Conservation (phyloP, 2,888 invertebrate genomes). For the Saturnia japonica region DNA sequence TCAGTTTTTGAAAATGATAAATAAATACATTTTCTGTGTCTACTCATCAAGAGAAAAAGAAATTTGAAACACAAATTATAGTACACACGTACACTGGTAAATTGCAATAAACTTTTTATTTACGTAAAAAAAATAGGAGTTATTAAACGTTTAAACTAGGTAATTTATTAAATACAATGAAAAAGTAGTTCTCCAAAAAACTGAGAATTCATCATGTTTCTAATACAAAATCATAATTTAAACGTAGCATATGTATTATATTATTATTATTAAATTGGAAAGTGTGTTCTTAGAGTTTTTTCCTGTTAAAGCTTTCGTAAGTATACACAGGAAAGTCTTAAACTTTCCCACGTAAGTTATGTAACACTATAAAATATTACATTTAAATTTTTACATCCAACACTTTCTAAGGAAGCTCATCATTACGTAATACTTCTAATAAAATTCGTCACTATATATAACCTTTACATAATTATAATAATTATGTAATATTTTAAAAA, state of each 20-base stretch:
- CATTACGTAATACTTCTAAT: background rate
- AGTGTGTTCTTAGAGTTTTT: background rate
- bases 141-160: too few relatives aligned
- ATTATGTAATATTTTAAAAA: too few relatives aligned
- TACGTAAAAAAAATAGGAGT: too few relatives aligned
- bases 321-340: slow-evolving; percentile 2
- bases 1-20: too few relatives aligned
- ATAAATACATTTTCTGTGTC: too few relatives aligned
- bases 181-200: background rate
- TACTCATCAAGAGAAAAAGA: too few relatives aligned
- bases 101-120: too few relatives aligned
- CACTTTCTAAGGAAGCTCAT: background rate
- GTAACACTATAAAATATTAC: background rate
- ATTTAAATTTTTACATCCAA: background rate
- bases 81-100: too few relatives aligned
- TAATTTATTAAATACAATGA: background rate
- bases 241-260: background rate
- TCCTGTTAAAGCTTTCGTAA: background rate
- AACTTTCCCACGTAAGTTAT: background rate
- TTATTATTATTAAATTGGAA: background rate
- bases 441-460: background rate
- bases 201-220: background rate
- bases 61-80: too few relatives aligned
- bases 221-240: background rate
- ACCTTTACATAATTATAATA: background rate